These are phyloP conservation scores for Epinephelus cyanopodus DNA, from an alignment of 2,113 vertebrate genomes.

Conservation along the genomic window DNA sequence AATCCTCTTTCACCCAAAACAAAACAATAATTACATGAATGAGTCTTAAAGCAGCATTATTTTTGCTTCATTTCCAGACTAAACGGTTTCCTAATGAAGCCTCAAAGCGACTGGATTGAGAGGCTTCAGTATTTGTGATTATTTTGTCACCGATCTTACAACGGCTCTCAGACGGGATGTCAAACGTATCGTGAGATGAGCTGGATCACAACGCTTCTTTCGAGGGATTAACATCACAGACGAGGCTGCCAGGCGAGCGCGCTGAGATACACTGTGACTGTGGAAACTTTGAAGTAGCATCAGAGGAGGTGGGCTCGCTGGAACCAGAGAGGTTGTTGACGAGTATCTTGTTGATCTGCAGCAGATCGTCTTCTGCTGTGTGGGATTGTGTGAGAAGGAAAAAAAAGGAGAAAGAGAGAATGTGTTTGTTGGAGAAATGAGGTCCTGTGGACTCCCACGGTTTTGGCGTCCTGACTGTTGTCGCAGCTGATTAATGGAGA, in stretches of 20 bases:
- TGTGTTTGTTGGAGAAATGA: neutral
- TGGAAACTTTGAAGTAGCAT: constrained; percentile 36
- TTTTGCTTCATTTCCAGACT: neutral
- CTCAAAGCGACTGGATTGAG: neutral
- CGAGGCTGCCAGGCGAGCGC: constrained; percentile 2
- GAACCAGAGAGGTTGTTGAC: constrained; percentile 35
- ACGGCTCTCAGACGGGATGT: neutral
- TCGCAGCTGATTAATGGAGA: neutral
- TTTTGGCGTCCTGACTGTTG: neutral
- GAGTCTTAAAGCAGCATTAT: neutral
- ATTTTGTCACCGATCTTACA: neutral
- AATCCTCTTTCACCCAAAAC: neutral
- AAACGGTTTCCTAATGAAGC: neutral
- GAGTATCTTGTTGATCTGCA: constrained; percentile 47
- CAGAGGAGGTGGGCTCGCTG: constrained; percentile 38
- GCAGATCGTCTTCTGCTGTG: constrained; percentile 29
- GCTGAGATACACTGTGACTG: constrained; percentile 28
- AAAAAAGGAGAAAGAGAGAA: neutral
- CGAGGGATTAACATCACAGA: constrained; percentile 5
- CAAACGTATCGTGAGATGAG: neutral
- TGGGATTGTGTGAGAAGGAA: constrained; percentile 13
- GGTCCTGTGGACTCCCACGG: neutral
- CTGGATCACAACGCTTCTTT: neutral
- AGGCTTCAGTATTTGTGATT: constrained; percentile 3
- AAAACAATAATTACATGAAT: constrained; percentile 6